phyloP scores from a whole-genome alignment of 2,888 invertebrate species.

The Theodoxus fluviatilis region DNA sequence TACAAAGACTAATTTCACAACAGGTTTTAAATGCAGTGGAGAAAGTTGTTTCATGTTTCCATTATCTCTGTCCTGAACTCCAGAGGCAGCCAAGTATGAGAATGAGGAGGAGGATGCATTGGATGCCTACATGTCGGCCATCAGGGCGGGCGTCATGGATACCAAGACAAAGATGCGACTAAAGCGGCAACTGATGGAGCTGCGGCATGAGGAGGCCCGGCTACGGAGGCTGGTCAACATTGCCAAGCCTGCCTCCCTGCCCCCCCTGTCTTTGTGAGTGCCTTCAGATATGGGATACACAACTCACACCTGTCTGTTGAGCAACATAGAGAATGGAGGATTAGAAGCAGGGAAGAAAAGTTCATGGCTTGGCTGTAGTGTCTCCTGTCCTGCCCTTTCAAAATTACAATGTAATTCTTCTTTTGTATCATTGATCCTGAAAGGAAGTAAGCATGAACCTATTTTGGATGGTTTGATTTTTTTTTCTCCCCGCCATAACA shows the following conservation, averaged over 20 bases:
- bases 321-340: too few relatives aligned
- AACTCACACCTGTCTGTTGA: too few relatives aligned
- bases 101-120: conserved; percentile 76
- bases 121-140: conserved; percentile 79
- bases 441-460: too few relatives aligned
- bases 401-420: too few relatives aligned
- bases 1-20: neutral
- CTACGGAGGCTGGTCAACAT: conserved; percentile 78
- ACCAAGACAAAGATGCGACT: conserved; percentile 64
- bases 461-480: too few relatives aligned
- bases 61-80: neutral
- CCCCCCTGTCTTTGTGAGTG: conserved; percentile 43
- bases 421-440: too few relatives aligned
- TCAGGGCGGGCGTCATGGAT: conserved; percentile 66
- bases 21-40: neutral
- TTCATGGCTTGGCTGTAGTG: too few relatives aligned
- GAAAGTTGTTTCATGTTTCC: neutral
- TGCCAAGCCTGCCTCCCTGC: conserved; percentile 65
- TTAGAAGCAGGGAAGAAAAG: too few relatives aligned
- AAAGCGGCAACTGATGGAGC: conserved; percentile 71
- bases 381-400: too few relatives aligned
- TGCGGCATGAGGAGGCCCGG: conserved; percentile 76
- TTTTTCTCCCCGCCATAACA: too few relatives aligned
- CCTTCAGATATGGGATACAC: too few relatives aligned
- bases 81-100: conserved; percentile 48